A percentile compares a stretch with the other conserved stretches of the same genome.
Conservation (phyloP, 1,140 invertebrate genomes). For the Dreissena rostriformis region DNA sequence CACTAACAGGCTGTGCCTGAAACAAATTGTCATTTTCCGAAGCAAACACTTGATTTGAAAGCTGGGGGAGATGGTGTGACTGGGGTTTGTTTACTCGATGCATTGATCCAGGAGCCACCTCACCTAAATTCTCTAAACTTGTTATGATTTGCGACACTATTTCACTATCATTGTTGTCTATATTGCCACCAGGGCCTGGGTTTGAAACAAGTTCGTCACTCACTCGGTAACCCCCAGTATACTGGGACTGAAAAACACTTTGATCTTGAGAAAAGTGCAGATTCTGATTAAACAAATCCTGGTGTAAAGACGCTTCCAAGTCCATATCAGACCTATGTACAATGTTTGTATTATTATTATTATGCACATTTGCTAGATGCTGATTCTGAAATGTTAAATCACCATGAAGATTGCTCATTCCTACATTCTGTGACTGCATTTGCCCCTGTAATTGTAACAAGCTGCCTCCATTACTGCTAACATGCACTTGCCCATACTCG, state of each 20-base stretch:
- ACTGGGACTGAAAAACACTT: conserved; percentile 34
- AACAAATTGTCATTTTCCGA: not conserved
- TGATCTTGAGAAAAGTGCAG: conserved; percentile 38
- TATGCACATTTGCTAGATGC: conserved; percentile 36
- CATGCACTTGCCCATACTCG: conserved; percentile 11
- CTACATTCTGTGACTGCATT: conserved; percentile 37
- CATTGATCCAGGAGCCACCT: conserved; percentile 52
- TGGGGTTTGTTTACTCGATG: conserved; percentile 34
- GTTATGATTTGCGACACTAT: conserved; percentile 66
- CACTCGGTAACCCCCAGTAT: conserved; percentile 16
- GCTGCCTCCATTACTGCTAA: not conserved
- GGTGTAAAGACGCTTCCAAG: conserved; percentile 4
- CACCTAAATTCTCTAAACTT: conserved; percentile 61
- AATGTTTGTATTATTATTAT: conserved; percentile 1
- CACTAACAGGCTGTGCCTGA: not conserved
- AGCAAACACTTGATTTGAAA: not conserved
- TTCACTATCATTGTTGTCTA: conserved; percentile 36
- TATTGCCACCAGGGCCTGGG: not conserved
- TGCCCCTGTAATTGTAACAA: conserved; percentile 32
- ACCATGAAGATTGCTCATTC: conserved; percentile 35
- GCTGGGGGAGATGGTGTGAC: not conserved
- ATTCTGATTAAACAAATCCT: conserved; percentile 26
- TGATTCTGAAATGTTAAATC: conserved; percentile 6
- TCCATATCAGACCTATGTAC: too few species aligned
- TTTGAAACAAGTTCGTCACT: not conserved